Percentiles rank a stretch among this genome's conserved stretches.
phyloP scores from a whole-genome alignment of 2,113 vertebrate species.

The Platysteira castanea region DNA sequence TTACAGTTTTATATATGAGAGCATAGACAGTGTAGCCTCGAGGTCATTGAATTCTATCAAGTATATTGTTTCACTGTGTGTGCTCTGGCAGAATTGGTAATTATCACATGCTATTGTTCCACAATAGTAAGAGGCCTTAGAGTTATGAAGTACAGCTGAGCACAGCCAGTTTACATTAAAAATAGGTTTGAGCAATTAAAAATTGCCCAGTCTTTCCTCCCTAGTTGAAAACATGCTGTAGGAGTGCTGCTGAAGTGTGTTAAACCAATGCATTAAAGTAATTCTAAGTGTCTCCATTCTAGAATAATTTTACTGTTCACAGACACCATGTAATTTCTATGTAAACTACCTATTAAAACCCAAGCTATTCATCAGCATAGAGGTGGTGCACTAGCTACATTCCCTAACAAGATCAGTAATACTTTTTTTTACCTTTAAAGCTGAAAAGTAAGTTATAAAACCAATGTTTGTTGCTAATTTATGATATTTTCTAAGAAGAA shows the following conservation, averaged over 20 bases:
- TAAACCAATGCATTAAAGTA: background rate
- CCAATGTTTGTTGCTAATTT: background rate
- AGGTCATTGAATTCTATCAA: background rate
- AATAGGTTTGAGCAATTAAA: constrained; percentile 1
- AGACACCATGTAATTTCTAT: background rate
- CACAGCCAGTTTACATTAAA: constrained; percentile 19
- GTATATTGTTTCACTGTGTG: background rate
- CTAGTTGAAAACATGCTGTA: background rate
- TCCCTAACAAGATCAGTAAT: background rate
- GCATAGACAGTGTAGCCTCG: background rate
- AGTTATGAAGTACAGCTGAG: background rate
- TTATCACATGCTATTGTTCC: constrained; percentile 10
- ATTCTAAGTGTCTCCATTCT: background rate
- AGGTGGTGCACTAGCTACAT: background rate
- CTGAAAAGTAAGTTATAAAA: background rate
- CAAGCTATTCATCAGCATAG: background rate
- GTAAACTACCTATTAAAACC: background rate
- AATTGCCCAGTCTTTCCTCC: background rate
- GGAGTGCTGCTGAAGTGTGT: background rate
- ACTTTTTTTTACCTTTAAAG: background rate
- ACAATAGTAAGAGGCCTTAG: background rate
- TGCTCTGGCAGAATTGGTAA: background rate
- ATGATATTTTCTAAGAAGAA: background rate
- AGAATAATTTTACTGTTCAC: background rate
- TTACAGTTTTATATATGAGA: background rate